phyloP scores from a whole-genome alignment of 2,113 vertebrate species.

The Sminthopsis crassicaudata region DNA sequence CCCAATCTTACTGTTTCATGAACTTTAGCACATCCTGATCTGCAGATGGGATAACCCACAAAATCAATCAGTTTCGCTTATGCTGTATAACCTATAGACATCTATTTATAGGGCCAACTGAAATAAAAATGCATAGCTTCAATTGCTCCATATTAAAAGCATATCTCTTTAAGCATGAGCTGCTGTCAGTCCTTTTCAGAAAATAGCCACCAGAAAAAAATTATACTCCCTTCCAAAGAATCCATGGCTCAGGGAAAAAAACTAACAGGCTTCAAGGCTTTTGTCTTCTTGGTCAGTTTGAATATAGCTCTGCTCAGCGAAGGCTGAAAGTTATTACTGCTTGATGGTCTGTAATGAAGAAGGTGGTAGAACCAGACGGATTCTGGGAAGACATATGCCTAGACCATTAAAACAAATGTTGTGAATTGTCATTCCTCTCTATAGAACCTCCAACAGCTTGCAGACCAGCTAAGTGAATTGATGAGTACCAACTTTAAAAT shows the following conservation, averaged over 20 bases:
- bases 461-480: not conserved
- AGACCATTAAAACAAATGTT: not conserved
- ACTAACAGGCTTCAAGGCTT: not conserved
- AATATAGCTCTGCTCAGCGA: conserved; percentile 6
- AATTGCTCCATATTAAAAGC: not conserved
- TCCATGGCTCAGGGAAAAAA: not conserved
- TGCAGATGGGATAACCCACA: not conserved
- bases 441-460: not conserved
- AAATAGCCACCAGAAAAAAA: not conserved
- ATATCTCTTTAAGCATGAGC: not conserved
- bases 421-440: not conserved
- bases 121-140: not conserved
- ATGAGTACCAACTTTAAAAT: not conserved
- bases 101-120: fast-evolving
- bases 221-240: not conserved
- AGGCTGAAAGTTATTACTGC: not conserved
- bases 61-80: not conserved
- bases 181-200: not conserved
- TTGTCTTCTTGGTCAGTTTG: conserved; percentile 1
- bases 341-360: not conserved
- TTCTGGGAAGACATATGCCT: not conserved
- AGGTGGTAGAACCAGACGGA: not conserved
- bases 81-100: not conserved
- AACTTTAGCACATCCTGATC: not conserved
- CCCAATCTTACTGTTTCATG: not conserved